A percentile compares a stretch with the other conserved stretches of the same genome.
These are phyloP conservation scores for Oreochromis spilurus DNA, from an alignment of 2,113 vertebrate genomes.

Conservation along the genomic window DNA sequence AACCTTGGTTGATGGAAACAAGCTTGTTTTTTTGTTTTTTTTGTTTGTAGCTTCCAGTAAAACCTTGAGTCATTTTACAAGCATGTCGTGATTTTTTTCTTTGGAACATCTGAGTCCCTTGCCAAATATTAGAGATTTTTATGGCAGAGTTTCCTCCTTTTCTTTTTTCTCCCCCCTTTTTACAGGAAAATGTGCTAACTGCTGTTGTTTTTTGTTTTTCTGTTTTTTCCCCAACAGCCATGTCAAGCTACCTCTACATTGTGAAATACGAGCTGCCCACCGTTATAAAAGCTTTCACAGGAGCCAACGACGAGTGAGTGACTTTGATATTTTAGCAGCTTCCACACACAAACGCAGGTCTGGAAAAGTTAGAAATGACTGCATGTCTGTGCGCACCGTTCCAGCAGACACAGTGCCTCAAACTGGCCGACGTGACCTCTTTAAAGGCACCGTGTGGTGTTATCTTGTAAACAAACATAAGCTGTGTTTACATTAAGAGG, in stretches of 20 bases:
- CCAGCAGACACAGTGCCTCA: neutral
- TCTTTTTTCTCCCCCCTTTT: neutral
- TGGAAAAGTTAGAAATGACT: neutral
- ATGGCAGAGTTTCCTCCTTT: neutral
- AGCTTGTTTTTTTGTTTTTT: neutral
- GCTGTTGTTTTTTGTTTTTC: neutral
- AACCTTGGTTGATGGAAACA: neutral
- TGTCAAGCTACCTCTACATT: slow-evolving; percentile 99
- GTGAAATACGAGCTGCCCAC: slow-evolving; percentile 98
- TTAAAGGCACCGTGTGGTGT: neutral
- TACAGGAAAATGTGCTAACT: neutral
- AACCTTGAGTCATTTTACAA: slow-evolving; percentile 1
- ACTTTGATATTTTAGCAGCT: neutral
- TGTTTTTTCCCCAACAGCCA: slow-evolving; percentile 78
- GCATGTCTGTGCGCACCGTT: neutral
- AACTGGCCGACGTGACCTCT: neutral
- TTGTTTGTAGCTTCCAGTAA: neutral
- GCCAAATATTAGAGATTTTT: neutral
- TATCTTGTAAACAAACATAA: neutral
- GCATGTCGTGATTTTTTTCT: neutral
- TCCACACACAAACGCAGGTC: neutral
- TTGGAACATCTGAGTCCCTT: neutral
- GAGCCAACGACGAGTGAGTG: slow-evolving; percentile 78
- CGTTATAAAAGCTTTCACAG: slow-evolving; percentile 87
- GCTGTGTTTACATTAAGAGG: too few relatives aligned